Evolutionary conservation across 1,140 invertebrate genomes (phyloP).

Genomic region (Himalopsyche phryganea): DNA sequence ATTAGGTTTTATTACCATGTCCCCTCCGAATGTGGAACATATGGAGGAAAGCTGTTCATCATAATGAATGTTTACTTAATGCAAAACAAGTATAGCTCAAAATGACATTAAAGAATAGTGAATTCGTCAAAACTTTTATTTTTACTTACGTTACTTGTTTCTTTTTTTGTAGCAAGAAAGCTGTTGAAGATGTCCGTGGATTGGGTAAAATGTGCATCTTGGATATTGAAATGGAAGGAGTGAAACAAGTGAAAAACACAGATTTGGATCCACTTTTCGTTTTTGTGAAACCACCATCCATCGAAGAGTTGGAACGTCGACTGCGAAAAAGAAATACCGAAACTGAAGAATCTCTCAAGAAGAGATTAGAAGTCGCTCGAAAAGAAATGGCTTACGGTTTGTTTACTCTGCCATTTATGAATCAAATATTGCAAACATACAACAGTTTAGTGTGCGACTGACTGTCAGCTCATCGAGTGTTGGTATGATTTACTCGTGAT

Average conservation of each 20-base stretch:
- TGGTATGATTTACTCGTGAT: too few species aligned
- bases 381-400: conserved; percentile 83
- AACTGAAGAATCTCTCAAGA: conserved; percentile 77
- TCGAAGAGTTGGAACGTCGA: conserved; percentile 75
- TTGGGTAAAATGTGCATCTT: conserved; percentile 88
- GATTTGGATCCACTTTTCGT: conserved; percentile 81
- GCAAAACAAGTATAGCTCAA: too few species aligned
- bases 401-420: conserved; percentile 1
- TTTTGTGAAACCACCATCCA: conserved; percentile 90
- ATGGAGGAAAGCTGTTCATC: too few species aligned
- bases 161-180: conserved; percentile 69
- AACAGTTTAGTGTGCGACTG: neutral
- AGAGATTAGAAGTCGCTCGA: conserved; percentile 69
- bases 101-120: too few species aligned
- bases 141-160: too few species aligned
- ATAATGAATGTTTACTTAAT: too few species aligned
- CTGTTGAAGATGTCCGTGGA: conserved; percentile 76
- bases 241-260: conserved; percentile 84
- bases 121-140: too few species aligned
- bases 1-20: too few species aligned
- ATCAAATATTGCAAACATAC: neutral
- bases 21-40: too few species aligned
- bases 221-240: conserved; percentile 96
- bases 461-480: too few species aligned
- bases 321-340: conserved; percentile 81